These are phyloP conservation scores for Drosophila paracracens DNA, from an alignment of 2,888 invertebrate genomes.

Conservation along the genomic window DNA sequence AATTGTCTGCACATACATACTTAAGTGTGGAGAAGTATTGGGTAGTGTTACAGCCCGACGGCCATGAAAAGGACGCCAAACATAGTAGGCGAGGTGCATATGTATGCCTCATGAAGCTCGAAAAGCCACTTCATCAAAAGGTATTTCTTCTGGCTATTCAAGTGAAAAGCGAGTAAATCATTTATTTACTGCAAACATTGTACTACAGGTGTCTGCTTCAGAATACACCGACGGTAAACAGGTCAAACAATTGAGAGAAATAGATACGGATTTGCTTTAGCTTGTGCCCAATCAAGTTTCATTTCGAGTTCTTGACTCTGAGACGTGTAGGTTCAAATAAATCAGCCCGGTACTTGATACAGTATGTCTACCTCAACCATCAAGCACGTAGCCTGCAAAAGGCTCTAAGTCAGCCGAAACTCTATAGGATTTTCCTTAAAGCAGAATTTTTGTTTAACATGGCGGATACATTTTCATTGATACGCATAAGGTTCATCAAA, in stretches of 20 bases:
- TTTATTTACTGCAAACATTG: constrained; percentile 3
- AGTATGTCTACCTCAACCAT: background rate
- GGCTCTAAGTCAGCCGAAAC: background rate
- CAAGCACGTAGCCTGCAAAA: background rate
- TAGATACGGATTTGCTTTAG: background rate
- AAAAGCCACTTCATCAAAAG: constrained; percentile 18
- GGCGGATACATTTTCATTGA: background rate
- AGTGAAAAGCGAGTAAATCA: background rate
- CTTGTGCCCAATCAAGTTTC: background rate
- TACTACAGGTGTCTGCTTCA: background rate
- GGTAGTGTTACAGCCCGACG: background rate
- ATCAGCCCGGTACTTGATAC: background rate
- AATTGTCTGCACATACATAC: constrained; percentile 1
- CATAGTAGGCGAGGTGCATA: background rate
- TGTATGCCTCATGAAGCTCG: constrained; percentile 1
- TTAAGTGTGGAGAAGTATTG: background rate
- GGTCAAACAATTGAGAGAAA: background rate
- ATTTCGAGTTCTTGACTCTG: background rate
- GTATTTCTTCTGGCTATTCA: background rate
- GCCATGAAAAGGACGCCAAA: background rate
- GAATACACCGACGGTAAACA: background rate
- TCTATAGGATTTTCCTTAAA: background rate
- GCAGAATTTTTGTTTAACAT: constrained; percentile 1
- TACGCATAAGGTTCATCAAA: background rate
- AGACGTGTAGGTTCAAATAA: background rate